Percentiles rank a stretch among this genome's conserved stretches.
Conservation (phyloP, 2,797 vertebrate species). For the Diceros bicornis region DNA sequence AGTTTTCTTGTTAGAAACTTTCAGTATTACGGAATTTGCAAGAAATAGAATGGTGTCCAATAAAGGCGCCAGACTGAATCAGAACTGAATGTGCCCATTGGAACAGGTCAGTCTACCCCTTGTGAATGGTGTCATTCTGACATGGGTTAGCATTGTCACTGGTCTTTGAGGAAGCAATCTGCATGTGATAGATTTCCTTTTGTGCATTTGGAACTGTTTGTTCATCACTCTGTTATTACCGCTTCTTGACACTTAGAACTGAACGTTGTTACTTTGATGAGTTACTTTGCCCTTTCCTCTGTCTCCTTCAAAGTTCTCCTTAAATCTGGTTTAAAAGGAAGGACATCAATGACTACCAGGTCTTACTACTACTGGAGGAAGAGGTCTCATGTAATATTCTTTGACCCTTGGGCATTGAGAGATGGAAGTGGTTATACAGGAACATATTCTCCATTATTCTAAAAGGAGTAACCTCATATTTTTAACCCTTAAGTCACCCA, state of each 20-base stretch:
- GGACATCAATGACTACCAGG: neutral
- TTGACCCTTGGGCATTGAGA: neutral
- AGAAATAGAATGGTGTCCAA: neutral
- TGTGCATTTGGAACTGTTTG: neutral
- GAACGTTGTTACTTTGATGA: neutral
- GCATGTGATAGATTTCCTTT: neutral
- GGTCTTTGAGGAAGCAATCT: neutral
- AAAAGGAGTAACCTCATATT: neutral
- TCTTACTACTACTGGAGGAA: neutral
- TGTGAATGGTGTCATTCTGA: neutral
- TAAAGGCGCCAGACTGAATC: neutral
- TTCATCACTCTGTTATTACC: neutral
- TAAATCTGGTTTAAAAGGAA: neutral
- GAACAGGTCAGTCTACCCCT: neutral
- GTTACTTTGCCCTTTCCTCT: neutral
- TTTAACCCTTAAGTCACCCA: accelerated
- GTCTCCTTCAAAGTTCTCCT: neutral
- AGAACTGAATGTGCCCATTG: neutral
- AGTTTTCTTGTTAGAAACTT: neutral
- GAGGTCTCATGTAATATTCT: neutral
- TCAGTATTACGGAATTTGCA: neutral
- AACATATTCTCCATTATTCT: neutral
- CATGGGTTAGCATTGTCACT: neutral
- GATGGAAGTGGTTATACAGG: neutral
- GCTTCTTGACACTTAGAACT: neutral